Evolutionary conservation across 2,797 vertebrate genomes (phyloP).

Genomic region (Lepidocolaptes lacrymiger): DNA sequence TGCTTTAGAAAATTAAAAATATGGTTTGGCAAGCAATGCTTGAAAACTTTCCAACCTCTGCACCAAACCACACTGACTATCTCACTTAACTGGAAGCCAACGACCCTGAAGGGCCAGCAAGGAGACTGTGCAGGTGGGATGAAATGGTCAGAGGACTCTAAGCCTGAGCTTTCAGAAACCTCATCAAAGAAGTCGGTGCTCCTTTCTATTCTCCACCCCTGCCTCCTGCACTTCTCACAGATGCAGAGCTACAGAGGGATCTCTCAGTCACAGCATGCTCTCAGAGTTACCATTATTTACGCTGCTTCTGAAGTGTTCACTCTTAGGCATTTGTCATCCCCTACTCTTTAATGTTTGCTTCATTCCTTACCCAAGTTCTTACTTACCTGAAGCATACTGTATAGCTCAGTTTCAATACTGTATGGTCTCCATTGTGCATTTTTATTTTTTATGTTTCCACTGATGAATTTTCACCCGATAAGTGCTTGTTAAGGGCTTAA

Average conservation of each 20-base stretch:
- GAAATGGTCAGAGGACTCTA: neutral
- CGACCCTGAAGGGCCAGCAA: neutral
- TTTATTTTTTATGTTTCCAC: neutral
- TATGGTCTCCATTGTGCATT: neutral
- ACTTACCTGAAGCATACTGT: neutral
- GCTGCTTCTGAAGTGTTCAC: neutral
- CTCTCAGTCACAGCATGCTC: neutral
- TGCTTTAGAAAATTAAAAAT: neutral
- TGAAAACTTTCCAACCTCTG: neutral
- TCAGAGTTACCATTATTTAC: neutral
- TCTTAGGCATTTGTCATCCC: neutral
- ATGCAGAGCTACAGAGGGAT: neutral
- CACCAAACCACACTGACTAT: neutral
- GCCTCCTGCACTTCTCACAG: neutral
- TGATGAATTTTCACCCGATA: neutral
- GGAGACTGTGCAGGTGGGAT: neutral
- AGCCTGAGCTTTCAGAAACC: neutral
- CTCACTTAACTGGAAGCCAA: neutral
- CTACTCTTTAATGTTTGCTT: neutral
- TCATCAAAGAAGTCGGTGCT: neutral
- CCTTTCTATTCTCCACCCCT: neutral
- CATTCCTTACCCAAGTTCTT: neutral
- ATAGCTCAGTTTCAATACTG: neutral
- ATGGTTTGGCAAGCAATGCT: neutral
- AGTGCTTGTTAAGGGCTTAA: neutral